Conservation (phyloP, 2,888 invertebrate species). For the Limnephilus auricula region DNA sequence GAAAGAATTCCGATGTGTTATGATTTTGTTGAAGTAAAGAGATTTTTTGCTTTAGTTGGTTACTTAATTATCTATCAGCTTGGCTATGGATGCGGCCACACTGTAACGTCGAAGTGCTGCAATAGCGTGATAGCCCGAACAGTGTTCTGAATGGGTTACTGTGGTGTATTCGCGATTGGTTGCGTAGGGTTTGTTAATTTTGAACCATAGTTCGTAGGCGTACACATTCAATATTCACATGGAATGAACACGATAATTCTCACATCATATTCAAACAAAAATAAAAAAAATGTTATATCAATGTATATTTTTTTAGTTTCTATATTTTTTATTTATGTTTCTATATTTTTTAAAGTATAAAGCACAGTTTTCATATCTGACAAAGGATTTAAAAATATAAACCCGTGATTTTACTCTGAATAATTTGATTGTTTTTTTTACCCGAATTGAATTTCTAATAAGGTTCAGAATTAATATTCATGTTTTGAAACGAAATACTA, state of each 20-base stretch:
- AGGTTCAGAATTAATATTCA: not conserved
- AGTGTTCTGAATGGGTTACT: not conserved
- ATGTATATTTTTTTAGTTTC: too few species aligned
- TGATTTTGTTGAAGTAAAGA: too few species aligned
- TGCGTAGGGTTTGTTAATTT: too few species aligned
- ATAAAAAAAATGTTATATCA: too few species aligned
- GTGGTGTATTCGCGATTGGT: too few species aligned
- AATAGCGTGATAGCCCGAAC: not conserved
- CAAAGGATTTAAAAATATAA: constrained; percentile 10
- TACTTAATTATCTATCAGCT: too few species aligned
- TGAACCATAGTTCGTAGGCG: too few species aligned
- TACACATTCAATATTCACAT: not conserved
- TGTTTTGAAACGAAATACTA: not conserved
- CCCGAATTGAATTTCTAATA: not conserved
- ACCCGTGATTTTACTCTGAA: not conserved
- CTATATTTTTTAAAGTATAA: too few species aligned
- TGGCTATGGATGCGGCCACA: too few species aligned
- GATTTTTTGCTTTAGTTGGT: too few species aligned
- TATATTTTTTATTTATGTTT: not conserved
- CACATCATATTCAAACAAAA: not conserved
- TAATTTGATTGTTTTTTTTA: constrained; percentile 12
- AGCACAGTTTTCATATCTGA: not conserved
- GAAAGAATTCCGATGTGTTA: too few species aligned
- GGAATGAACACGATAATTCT: not conserved
- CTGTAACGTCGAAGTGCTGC: not conserved